These are phyloP conservation scores for Scrobipalpa atriplicella DNA, from an alignment of 2,888 invertebrate species.

Conservation along the genomic window DNA sequence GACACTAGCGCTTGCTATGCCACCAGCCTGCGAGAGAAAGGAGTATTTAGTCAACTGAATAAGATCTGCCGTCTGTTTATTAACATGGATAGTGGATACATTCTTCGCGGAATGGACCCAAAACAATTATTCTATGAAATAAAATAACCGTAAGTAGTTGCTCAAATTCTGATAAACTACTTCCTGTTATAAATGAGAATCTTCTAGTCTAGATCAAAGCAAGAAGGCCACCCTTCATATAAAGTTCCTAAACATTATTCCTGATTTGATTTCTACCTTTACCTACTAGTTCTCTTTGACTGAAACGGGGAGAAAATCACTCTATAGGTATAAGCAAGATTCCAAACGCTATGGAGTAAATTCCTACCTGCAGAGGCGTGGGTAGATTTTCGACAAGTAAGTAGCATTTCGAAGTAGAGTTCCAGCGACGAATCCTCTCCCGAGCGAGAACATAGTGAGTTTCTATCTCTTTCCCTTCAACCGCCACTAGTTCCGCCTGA, in stretches of 20 bases:
- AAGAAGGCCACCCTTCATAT: not conserved
- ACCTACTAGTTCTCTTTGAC: not conserved
- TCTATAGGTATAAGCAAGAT: no score
- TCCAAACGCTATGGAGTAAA: no score
- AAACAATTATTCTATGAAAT: no score
- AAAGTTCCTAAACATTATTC: not conserved
- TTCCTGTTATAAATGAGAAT: no score
- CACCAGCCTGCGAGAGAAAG: constrained; percentile 79
- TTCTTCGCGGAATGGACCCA: not conserved
- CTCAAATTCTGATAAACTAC: no score
- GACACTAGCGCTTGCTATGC: constrained; percentile 84
- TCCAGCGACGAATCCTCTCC: constrained; percentile 86
- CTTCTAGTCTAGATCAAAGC: no score
- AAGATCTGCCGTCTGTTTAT: no score
- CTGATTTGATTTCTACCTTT: not conserved
- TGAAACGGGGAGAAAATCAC: no score
- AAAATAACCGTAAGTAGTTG: no score
- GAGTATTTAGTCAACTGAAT: not conserved
- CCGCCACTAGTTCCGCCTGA: constrained; percentile 86
- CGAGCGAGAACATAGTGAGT: constrained; percentile 86
- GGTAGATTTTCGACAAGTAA: constrained; percentile 85
- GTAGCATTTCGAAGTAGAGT: constrained; percentile 86
- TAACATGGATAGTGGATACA: no score
- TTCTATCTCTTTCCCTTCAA: constrained; percentile 87
- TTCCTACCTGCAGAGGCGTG: constrained; percentile 83